Evolutionary conservation across 2,113 vertebrate genomes (phyloP).

Genomic region (Hypocryptadius cinnamomeus): DNA sequence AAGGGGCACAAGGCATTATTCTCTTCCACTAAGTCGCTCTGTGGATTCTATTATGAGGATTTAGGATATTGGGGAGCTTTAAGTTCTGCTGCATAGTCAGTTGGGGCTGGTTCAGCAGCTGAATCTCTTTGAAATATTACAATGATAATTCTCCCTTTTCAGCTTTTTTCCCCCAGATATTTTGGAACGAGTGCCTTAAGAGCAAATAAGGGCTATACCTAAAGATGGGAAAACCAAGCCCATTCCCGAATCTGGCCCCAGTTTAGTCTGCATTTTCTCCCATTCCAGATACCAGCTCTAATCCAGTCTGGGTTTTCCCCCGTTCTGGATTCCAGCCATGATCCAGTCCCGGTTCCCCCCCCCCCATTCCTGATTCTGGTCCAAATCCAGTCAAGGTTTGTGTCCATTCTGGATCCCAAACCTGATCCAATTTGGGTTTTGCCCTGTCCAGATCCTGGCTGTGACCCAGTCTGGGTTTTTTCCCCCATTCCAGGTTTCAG

Average conservation of each 20-base stretch:
- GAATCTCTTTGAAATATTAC: neutral
- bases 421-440: neutral
- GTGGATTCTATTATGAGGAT: neutral
- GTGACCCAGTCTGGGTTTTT: neutral
- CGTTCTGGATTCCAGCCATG: rapidly evolving
- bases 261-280: neutral
- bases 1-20: conserved; percentile 11
- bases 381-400: neutral
- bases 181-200: neutral
- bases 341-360: rapidly evolving
- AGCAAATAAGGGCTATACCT: neutral
- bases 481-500: no score
- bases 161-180: neutral
- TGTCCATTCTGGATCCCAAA: neutral
- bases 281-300: neutral
- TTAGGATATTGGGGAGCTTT: conserved; percentile 21
- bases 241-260: rapidly evolving
- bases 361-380: neutral
- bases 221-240: neutral
- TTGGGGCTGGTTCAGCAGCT: neutral
- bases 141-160: neutral
- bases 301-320: neutral
- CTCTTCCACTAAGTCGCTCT: neutral
- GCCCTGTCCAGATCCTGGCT: neutral
- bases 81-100: neutral